Percentiles rank a stretch among this genome's conserved stretches.
These are phyloP conservation scores for Homarus gammarus DNA, from an alignment of 2,888 invertebrate genomes.

Conservation along the genomic window DNA sequence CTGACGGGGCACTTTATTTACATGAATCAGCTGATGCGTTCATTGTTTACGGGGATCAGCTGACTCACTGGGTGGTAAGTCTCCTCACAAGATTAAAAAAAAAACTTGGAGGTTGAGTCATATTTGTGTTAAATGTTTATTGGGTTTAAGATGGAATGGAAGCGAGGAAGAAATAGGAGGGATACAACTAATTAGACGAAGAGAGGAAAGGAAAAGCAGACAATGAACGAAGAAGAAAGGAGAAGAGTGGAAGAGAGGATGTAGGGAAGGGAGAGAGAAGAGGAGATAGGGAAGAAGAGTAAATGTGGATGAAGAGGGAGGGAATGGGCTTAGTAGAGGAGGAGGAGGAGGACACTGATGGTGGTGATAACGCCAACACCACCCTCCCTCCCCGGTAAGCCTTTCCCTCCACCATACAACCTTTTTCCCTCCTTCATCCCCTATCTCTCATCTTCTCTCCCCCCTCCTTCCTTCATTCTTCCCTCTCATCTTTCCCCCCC, in stretches of 20 bases:
- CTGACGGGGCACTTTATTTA: neutral
- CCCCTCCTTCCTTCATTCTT: neutral
- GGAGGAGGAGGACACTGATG: neutral
- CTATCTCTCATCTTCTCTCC: neutral
- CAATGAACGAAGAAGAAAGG: neutral
- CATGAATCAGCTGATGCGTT: no score
- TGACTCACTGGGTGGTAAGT: no score
- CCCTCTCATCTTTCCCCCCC: neutral
- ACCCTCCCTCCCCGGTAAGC: neutral
- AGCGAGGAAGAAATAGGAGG: no score
- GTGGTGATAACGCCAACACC: neutral
- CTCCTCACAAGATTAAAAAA: no score
- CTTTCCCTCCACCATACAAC: no score
- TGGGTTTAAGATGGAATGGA: no score
- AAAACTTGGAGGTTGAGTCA: no score
- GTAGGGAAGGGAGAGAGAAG: no score
- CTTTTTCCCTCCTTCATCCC: neutral
- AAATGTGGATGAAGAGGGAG: neutral
- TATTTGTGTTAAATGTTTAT: no score
- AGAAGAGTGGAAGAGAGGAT: neutral
- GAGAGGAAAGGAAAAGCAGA: neutral
- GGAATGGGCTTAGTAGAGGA: neutral
- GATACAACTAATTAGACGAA: no score
- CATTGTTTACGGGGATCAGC: no score
- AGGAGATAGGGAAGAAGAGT: neutral